Conservation (phyloP, 2,888 invertebrate genomes). For the Nemotelus nigrinus region DNA sequence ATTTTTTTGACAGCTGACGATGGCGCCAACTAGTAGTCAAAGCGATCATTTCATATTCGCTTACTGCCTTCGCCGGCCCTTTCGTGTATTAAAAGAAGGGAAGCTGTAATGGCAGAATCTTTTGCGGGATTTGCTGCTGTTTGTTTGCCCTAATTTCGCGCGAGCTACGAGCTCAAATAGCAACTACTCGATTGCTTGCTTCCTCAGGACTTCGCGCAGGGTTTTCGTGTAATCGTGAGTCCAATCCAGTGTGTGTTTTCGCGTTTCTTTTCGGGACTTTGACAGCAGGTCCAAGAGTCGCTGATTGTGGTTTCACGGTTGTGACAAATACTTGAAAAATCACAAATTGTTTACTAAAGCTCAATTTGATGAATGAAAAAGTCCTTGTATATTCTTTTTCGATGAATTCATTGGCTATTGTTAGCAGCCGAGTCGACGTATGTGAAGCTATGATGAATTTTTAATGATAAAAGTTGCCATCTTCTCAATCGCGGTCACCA, state of each 20-base stretch:
- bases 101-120: conserved; percentile 36
- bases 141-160: conserved; percentile 25
- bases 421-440: no score
- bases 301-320: neutral
- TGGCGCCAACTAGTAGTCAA: conserved; percentile 20
- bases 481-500: no score
- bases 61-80: conserved; percentile 39
- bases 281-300: conserved; percentile 24
- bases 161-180: conserved; percentile 4
- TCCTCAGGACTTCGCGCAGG: no score
- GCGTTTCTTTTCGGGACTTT: conserved; percentile 11
- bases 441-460: neutral
- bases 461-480: neutral
- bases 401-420: neutral
- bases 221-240: neutral
- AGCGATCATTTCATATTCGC: neutral
- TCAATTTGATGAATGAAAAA: conserved; percentile 32
- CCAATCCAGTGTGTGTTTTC: neutral
- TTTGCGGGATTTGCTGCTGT: conserved; percentile 18
- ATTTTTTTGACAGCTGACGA: conserved; percentile 7
- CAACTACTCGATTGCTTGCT: neutral
- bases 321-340: conserved; percentile 26
- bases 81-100: conserved; percentile 34
- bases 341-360: conserved; percentile 1
- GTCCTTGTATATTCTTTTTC: neutral